These are phyloP conservation scores for Sepiola atlantica DNA, from an alignment of 2,888 invertebrate genomes.

Conservation along the genomic window DNA sequence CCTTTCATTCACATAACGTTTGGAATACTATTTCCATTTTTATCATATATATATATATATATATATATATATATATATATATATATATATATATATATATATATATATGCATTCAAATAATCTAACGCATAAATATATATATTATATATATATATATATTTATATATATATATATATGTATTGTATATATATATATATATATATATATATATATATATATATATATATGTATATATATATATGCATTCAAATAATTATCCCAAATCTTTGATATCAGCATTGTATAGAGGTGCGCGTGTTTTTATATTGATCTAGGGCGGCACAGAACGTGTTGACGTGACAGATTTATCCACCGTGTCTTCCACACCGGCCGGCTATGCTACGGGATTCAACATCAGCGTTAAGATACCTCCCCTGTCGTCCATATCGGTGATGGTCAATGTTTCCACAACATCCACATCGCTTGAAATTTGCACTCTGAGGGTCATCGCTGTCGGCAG, in stretches of 20 bases:
- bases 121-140: background rate
- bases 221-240: background rate
- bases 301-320: background rate
- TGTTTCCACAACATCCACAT: background rate
- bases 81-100: background rate
- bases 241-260: background rate
- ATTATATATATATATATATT: background rate
- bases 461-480: background rate
- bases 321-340: background rate
- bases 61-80: conserved; percentile 8
- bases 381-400: background rate
- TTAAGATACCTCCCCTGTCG: conserved; percentile 2
- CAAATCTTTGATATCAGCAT: background rate
- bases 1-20: no score
- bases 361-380: background rate
- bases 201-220: conserved; percentile 32
- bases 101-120: background rate
- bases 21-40: no score
- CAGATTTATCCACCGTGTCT: background rate
- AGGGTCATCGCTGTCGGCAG: background rate
- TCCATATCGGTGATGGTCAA: background rate
- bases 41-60: no score
- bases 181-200: background rate
- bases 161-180: background rate
- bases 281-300: background rate